Evolutionary conservation across 1,140 invertebrate species (phyloP).

Genomic region (Drosophila hydei): DNA sequence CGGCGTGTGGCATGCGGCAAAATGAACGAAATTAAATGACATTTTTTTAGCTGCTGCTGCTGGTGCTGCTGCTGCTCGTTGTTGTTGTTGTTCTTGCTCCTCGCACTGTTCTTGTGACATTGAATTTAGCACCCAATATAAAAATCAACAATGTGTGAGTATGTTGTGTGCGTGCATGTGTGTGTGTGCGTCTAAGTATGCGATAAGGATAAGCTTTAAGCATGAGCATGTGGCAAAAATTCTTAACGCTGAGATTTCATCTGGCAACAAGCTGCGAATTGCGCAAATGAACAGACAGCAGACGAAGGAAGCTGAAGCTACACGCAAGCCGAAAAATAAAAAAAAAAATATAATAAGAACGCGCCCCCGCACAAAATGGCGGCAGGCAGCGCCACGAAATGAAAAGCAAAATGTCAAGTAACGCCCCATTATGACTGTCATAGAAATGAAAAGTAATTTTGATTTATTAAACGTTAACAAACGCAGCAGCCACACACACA

Average conservation of each 20-base stretch:
- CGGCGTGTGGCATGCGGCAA: conserved; percentile 20
- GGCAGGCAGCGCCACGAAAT: conserved; percentile 21
- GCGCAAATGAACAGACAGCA: conserved; percentile 43
- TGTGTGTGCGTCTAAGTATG: conserved; percentile 21
- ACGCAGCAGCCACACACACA: conserved; percentile 20
- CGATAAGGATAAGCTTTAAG: conserved; percentile 60
- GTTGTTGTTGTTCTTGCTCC: neutral
- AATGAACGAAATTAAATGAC: conserved; percentile 68
- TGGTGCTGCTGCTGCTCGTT: conserved; percentile 11
- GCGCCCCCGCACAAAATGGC: conserved; percentile 3
- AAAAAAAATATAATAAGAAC: neutral
- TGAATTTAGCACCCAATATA: conserved; percentile 65
- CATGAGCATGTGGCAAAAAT: conserved; percentile 60
- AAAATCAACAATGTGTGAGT: conserved; percentile 63
- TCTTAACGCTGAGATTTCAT: conserved; percentile 57
- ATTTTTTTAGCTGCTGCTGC: conserved; percentile 36
- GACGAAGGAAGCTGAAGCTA: neutral
- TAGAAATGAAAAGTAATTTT: conserved; percentile 71
- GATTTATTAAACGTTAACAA: conserved; percentile 75
- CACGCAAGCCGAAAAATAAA: neutral
- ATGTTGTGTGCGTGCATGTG: conserved; percentile 19
- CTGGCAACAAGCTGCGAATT: conserved; percentile 47
- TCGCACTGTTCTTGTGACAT: conserved; percentile 24
- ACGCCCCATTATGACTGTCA: conserved; percentile 64
- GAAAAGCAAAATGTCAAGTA: conserved; percentile 64